A percentile compares a stretch with the other conserved stretches of the same genome.
Evolutionary conservation across 1,140 invertebrate genomes (phyloP).

Genomic region (Zaprionus tsacasi): DNA sequence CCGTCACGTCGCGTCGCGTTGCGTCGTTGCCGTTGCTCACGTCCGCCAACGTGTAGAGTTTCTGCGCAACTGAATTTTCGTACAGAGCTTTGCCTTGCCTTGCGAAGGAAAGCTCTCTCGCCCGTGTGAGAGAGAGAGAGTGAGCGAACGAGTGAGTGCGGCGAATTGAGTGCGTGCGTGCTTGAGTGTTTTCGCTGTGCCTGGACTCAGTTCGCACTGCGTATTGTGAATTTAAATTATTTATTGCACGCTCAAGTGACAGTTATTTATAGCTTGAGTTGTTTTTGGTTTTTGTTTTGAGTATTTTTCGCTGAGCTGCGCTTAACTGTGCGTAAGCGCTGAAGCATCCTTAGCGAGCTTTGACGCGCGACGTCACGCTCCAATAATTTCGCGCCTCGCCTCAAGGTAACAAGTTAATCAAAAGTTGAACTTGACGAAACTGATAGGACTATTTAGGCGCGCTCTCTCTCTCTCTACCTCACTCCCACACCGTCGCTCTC

Average conservation of each 20-base stretch:
- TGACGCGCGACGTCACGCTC: constrained; percentile 1
- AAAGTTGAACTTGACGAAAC: constrained; percentile 1
- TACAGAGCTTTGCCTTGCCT: constrained; percentile 51
- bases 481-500: constrained; percentile 8
- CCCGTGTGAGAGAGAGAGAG: neutral
- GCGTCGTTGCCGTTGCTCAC: constrained; percentile 4
- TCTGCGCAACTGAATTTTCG: constrained; percentile 67
- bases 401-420: constrained; percentile 30
- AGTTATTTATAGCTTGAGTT: neutral
- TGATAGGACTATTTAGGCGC: neutral
- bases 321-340: constrained; percentile 22
- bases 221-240: neutral
- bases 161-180: constrained; percentile 31
- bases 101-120: constrained; percentile 50
- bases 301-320: constrained; percentile 14
- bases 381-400: too few relatives aligned
- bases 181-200: constrained; percentile 31
- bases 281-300: neutral
- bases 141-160: neutral
- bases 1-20: neutral
- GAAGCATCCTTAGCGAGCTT: constrained; percentile 39
- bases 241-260: constrained; percentile 6
- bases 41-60: constrained; percentile 66
- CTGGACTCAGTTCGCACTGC: too few relatives aligned
- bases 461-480: neutral